Percentiles rank a stretch among this genome's conserved stretches.
phyloP scores from a whole-genome alignment of 2,797 vertebrate genomes.

The Hephaestus fuliginosus region DNA sequence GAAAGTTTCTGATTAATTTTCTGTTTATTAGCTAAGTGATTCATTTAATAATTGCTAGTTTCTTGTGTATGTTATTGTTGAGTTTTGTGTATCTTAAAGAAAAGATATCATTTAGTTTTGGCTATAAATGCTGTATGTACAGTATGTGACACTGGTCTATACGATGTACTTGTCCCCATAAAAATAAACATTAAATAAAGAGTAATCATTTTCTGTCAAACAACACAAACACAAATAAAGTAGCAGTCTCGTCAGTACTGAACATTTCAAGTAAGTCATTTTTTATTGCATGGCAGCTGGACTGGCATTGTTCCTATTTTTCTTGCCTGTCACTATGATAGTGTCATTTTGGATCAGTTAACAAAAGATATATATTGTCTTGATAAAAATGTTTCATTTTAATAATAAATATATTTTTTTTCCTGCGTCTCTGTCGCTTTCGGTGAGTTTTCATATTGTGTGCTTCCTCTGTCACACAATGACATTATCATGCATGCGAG shows the following conservation, averaged over 20 bases:
- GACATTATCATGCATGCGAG: constrained; percentile 48
- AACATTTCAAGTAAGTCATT: not conserved
- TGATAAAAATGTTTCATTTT: not conserved
- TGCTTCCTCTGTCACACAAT: constrained; percentile 10
- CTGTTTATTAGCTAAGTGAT: not conserved
- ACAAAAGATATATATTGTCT: not conserved
- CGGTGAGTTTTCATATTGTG: not conserved
- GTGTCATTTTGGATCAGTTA: constrained; percentile 2
- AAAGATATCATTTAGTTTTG: not conserved
- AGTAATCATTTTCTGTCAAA: not conserved
- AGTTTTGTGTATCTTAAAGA: not conserved
- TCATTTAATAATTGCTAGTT: not conserved
- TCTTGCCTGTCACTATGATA: not conserved
- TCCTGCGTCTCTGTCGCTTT: not conserved
- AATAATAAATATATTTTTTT: not conserved
- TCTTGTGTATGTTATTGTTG: not conserved
- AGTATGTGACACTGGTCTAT: not conserved
- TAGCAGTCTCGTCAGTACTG: not conserved
- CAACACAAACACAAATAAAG: not conserved
- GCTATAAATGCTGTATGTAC: not conserved
- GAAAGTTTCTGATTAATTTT: not conserved
- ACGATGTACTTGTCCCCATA: not conserved
- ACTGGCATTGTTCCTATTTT: not conserved
- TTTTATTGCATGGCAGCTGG: not conserved
- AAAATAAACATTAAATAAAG: not conserved